A percentile compares a stretch with the other conserved stretches of the same genome.
Evolutionary conservation across 2,888 invertebrate species (phyloP).

Genomic region (Digitonthophagus gazella): DNA sequence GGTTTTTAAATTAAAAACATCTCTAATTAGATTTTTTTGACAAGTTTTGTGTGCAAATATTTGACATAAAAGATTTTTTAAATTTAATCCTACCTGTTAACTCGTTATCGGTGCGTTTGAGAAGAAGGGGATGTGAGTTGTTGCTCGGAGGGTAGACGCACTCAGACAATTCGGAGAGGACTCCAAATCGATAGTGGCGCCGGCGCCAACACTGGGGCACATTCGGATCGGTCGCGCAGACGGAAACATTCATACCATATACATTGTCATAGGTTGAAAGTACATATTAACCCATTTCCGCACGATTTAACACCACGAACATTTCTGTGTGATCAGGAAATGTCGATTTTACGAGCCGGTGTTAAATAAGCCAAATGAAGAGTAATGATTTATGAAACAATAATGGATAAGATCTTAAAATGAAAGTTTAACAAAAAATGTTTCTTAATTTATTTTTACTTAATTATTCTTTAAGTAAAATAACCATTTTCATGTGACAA

Average conservation of each 20-base stretch:
- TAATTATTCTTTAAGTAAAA: no score
- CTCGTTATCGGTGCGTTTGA: constrained; percentile 5
- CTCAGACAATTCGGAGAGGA: constrained; percentile 45
- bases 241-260: neutral
- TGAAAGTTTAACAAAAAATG: no score
- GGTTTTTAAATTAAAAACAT: neutral
- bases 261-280: neutral
- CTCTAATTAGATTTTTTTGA: neutral
- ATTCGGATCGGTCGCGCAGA: constrained; percentile 14
- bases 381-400: no score
- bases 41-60: neutral
- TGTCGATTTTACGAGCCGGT: neutral
- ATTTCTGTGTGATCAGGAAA: no score
- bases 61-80: constrained; percentile 2
- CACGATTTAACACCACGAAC: neutral
- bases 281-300: neutral
- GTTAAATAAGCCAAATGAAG: no score
- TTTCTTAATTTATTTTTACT: no score
- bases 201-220: constrained; percentile 38
- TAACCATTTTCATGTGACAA: no score
- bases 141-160: constrained; percentile 37
- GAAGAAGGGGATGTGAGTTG: constrained; percentile 42
- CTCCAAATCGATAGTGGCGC: constrained; percentile 48
- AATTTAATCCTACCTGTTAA: constrained; percentile 15
- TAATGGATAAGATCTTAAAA: no score